Evolutionary conservation across 2,888 invertebrate genomes (phyloP), one percentile per base, ranked within the genome.

Genomic region (Hyles lineata): DNA sequence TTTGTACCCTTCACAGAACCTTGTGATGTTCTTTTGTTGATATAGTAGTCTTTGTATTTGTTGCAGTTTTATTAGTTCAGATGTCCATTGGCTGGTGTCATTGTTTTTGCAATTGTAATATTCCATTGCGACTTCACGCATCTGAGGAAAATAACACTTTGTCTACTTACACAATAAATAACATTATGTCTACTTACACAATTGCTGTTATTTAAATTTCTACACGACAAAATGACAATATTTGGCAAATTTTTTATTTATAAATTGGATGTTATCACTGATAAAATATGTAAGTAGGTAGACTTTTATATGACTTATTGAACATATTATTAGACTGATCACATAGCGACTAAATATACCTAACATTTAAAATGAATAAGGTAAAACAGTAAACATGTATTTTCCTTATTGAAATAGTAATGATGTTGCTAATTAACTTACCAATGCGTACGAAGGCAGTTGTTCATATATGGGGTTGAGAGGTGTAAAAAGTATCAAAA

Each of bases 401-500:
- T 35, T 35, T 35, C 35, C 35, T 35, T 35, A 43, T 43, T 43
- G 11, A 15, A 43, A 43, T 43, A 15, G 43, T 43, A 15, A 15
- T 43, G 2, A 43, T 43, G 43, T 43, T 43, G 43, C 15, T 43
- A 70, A 15, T 21, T 8, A 70, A 79, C 87, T 95, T 93, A 97
- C 97, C 96, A 97, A 91, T 80, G 96, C 94, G 86, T 96, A 97
- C 81, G 96, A 95, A 70, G 97, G 96, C 80, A 96, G 95, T 78
- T 95, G 94, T 72, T 93, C 90, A 82, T 95, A 95, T 60, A 97
- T 90, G n/a, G 97, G 96, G 89, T 97, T 97, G 74, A 96, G 93
- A 9, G 98, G 97, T 0, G 97, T 97, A 83, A 98, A 98, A 73
- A 98, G 89, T 78, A 98, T 94, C 59, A 98, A 89, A 62, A 97